Evolutionary conservation across 1,140 invertebrate species (phyloP), one percentile per base, ranked within the genome.

Genomic region (Meloidogyne floridensis): DNA sequence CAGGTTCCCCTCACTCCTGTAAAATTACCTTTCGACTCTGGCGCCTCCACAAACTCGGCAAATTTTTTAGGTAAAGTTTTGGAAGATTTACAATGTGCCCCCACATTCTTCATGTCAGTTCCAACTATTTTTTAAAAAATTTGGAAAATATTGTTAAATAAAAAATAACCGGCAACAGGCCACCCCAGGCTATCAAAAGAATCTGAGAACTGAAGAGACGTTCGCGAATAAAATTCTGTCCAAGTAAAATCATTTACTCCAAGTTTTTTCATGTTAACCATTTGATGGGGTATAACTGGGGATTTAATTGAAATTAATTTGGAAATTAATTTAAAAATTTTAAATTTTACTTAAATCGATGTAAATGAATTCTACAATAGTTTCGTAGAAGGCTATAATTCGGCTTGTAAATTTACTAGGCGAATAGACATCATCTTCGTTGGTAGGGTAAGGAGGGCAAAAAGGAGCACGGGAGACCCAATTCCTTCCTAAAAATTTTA

Each of bases 11-110:
- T 65, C 15, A 6, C n/a, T 18, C 47, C 4, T 47, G 4, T 47
- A 47, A 32, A 2, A 4, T 2, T 81, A 82, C 80, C 82, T 54
- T 83, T 84, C 2, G 82, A 83, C 56, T 81, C 65, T 9, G 82
- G 65, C 9, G 84, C 82, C 20, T 83, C 82, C 43, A 83, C 54
- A 18, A 83, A 83, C 18, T 81, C 51, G 7, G 65, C 70, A 54
- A 84, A 75, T 18, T 84, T 73, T 43, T 59, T 7, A n/a, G 80
- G 59, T 11, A 82, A 71, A 11, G 65, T 71, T 74, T 80, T 80
- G 13, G 32, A 15, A 11, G 51, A 6, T 54, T 80, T 74, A 71
- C 80, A 80, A 80, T 80, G 80, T 13, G 72, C 80, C 1, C 80
- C 80, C 4, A 75, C 43, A 42, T 51, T 69, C 15, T 53, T n/a